A percentile compares a stretch with the other conserved stretches of the same genome.
phyloP scores from a whole-genome alignment of 1,140 invertebrate genomes.

The Metaphire vulgaris region DNA sequence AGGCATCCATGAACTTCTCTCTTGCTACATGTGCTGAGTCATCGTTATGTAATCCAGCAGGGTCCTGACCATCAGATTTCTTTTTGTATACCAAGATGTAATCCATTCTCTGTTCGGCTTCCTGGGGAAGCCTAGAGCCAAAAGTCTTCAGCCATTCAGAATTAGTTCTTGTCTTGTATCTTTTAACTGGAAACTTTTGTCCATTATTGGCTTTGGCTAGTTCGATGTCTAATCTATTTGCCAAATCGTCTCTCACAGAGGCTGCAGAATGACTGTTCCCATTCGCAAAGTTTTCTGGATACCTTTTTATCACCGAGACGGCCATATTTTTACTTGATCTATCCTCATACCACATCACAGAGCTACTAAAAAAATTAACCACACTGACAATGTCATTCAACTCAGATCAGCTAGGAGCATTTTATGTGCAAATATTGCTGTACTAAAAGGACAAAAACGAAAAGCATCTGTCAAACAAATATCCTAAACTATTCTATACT shows the following conservation, averaged over 20 bases:
- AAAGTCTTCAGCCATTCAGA: neutral
- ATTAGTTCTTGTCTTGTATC: neutral
- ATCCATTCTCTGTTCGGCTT: conserved; percentile 35
- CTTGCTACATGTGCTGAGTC: conserved; percentile 30
- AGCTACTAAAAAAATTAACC: neutral
- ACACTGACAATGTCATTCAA: no score
- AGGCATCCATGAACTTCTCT: conserved; percentile 32
- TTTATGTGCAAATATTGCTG: no score
- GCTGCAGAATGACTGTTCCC: neutral
- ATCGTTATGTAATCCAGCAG: conserved; percentile 31
- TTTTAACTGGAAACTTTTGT: neutral
- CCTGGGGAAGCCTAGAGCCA: neutral
- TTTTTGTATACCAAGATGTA: conserved; percentile 38
- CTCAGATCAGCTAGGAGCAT: no score
- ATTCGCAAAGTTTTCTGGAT: neutral
- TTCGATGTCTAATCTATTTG: neutral
- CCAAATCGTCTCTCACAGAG: neutral
- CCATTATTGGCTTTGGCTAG: neutral
- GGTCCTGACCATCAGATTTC: conserved; percentile 26
- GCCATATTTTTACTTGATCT: neutral
- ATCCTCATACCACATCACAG: neutral
- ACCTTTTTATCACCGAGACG: neutral
- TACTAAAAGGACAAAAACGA: no score
- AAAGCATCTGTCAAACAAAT: no score
- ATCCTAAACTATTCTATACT: no score